These are phyloP conservation scores for Sebastes flavidus DNA, from an alignment of 2,797 vertebrate genomes.

Conservation along the genomic window DNA sequence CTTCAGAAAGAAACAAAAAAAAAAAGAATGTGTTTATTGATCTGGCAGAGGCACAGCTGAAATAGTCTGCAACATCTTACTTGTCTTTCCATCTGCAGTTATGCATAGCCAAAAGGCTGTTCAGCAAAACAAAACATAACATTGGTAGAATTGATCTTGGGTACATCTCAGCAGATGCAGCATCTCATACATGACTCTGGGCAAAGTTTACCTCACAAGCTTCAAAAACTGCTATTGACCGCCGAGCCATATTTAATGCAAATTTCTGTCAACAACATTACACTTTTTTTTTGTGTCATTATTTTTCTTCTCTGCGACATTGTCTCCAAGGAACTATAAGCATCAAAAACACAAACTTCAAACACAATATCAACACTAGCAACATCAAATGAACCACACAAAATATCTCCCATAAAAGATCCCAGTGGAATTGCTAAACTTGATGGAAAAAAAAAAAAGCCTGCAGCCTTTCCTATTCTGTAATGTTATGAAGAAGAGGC, in stretches of 20 bases:
- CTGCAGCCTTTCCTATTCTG: slow-evolving; percentile 42
- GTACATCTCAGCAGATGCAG: slow-evolving; percentile 15
- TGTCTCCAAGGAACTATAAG: slow-evolving; percentile 54
- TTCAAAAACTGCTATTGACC: slow-evolving; percentile 31
- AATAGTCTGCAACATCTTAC: slow-evolving; percentile 36
- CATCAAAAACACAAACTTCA: slow-evolving; percentile 64
- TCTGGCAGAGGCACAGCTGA: slow-evolving; percentile 42
- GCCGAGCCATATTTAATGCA: slow-evolving; percentile 24
- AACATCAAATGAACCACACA: slow-evolving; percentile 59
- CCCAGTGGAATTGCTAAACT: slow-evolving; percentile 49
- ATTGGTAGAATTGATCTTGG: slow-evolving; percentile 39
- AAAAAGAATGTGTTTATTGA: slow-evolving; percentile 71
- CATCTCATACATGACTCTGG: slow-evolving; percentile 33
- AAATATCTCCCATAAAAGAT: slow-evolving; percentile 54
- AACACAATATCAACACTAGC: slow-evolving; percentile 57
- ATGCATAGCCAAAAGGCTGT: slow-evolving; percentile 31
- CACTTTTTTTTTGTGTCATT: slow-evolving; percentile 31
- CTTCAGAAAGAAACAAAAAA: slow-evolving; percentile 63
- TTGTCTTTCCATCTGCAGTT: slow-evolving; percentile 44
- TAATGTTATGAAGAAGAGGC: slow-evolving; percentile 40
- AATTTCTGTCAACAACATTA: slow-evolving; percentile 32
- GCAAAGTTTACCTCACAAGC: slow-evolving; percentile 33
- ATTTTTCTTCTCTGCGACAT: slow-evolving; percentile 34
- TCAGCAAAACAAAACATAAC: slow-evolving; percentile 34
- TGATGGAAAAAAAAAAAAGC: slow-evolving; percentile 4